Percentiles rank a stretch among this genome's conserved stretches.
phyloP scores from a whole-genome alignment of 35 echinoderm and acorn worm species.

The Apostichopus californicus region DNA sequence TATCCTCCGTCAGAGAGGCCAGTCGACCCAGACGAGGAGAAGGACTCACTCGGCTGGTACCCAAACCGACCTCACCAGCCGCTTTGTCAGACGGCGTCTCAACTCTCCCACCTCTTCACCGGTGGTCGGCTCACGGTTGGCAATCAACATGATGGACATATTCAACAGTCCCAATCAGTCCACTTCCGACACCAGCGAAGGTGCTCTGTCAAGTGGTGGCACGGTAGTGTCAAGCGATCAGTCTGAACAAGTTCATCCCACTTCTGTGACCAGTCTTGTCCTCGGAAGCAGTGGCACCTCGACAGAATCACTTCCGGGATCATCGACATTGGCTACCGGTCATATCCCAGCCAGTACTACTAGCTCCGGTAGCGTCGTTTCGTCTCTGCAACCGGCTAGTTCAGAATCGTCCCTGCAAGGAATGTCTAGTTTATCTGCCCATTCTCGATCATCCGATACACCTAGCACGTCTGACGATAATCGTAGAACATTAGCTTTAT shows the following conservation, averaged over 20 bases:
- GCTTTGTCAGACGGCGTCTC: constrained; percentile 23
- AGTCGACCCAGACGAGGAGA: constrained; percentile 47
- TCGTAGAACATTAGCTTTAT: neutral
- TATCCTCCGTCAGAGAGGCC: constrained; percentile 41
- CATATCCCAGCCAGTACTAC: neutral
- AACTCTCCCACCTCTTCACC: neutral
- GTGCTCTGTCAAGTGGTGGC: neutral
- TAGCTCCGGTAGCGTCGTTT: neutral
- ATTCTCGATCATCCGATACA: neutral
- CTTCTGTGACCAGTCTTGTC: neutral
- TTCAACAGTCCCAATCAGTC: constrained; percentile 8
- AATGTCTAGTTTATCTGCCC: neutral
- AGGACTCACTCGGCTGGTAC: constrained; percentile 35
- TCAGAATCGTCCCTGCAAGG: neutral
- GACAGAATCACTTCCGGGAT: too few species aligned
- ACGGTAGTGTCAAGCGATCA: neutral
- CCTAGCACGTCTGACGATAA: neutral
- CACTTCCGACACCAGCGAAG: neutral
- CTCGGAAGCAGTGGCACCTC: neutral
- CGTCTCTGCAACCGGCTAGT: neutral
- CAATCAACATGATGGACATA: neutral
- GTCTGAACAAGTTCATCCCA: neutral
- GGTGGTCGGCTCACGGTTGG: neutral
- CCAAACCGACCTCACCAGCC: constrained; percentile 40
- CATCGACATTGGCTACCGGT: neutral